phyloP scores from a whole-genome alignment of 2,797 vertebrate species.

The Microctenopoma lineatum region DNA sequence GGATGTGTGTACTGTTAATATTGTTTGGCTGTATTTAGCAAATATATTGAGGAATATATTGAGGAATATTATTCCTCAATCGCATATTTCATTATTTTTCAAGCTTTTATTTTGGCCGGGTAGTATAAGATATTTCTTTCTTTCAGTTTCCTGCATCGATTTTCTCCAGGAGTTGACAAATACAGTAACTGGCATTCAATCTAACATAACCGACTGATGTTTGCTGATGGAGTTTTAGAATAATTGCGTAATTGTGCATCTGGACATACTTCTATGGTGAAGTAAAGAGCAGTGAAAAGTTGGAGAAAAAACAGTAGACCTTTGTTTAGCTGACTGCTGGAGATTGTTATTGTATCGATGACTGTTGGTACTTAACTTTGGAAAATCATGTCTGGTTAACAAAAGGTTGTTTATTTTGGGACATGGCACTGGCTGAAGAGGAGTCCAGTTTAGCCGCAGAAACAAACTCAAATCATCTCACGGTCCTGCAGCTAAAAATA shows the following conservation, averaged over 20 bases:
- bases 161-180: no score
- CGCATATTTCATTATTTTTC: no score
- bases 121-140: no score
- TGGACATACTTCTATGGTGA: conserved; percentile 52
- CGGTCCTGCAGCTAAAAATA: conserved; percentile 74
- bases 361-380: conserved; percentile 74
- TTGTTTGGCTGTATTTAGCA: conserved; percentile 12
- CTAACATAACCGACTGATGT: not conserved
- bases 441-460: conserved; percentile 61
- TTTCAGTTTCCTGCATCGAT: no score
- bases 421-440: conserved; percentile 66
- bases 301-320: conserved; percentile 68
- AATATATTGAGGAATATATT: no score
- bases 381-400: conserved; percentile 75
- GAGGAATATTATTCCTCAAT: not conserved
- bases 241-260: conserved; percentile 37
- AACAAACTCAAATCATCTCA: conserved; percentile 76
- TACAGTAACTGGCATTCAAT: not conserved
- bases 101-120: no score
- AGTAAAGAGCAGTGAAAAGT: conserved; percentile 56
- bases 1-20: no score
- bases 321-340: conserved; percentile 73
- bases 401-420: conserved; percentile 79
- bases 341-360: conserved; percentile 81
- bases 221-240: conserved; percentile 41